phyloP scores from a whole-genome alignment of 1,140 invertebrate genomes.

The Musca vetustissima region DNA sequence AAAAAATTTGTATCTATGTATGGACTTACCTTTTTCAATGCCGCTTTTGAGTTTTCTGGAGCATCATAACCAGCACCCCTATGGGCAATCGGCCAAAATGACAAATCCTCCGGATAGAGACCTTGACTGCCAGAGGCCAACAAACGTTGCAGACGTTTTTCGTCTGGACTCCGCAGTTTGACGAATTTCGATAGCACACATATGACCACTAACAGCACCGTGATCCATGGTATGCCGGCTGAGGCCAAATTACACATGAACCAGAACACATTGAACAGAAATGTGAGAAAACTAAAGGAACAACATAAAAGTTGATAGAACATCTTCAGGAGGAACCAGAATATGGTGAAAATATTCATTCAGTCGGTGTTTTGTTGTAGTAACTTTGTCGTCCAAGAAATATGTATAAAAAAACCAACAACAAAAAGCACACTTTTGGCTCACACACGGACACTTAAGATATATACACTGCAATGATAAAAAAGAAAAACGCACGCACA shows the following conservation, averaged over 20 bases:
- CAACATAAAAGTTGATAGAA: slow-evolving; percentile 50
- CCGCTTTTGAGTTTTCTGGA: slow-evolving; percentile 52
- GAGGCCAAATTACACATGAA: slow-evolving; percentile 50
- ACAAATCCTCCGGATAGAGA: slow-evolving; percentile 39
- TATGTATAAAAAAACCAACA: neutral
- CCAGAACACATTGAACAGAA: slow-evolving; percentile 52
- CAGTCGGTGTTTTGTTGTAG: slow-evolving; percentile 11
- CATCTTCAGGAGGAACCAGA: slow-evolving; percentile 50
- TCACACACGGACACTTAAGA: neutral
- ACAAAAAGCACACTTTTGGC: no score
- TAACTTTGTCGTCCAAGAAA: neutral
- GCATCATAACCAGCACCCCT: slow-evolving; percentile 52
- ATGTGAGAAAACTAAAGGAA: slow-evolving; percentile 44
- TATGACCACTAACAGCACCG: slow-evolving; percentile 41
- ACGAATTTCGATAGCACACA: slow-evolving; percentile 53
- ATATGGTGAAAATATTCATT: slow-evolving; percentile 47
- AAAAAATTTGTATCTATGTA: no score
- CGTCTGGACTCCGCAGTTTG: slow-evolving; percentile 48
- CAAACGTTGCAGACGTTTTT: slow-evolving; percentile 45
- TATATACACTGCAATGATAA: slow-evolving; percentile 2
- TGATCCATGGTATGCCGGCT: slow-evolving; percentile 47
- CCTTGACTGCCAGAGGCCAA: slow-evolving; percentile 28
- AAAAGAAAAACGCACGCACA: neutral
- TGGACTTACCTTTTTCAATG: slow-evolving; percentile 46
- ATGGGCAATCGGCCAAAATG: slow-evolving; percentile 52